Conservation (phyloP, 2,113 vertebrate species). For the Gavialis gangeticus region DNA sequence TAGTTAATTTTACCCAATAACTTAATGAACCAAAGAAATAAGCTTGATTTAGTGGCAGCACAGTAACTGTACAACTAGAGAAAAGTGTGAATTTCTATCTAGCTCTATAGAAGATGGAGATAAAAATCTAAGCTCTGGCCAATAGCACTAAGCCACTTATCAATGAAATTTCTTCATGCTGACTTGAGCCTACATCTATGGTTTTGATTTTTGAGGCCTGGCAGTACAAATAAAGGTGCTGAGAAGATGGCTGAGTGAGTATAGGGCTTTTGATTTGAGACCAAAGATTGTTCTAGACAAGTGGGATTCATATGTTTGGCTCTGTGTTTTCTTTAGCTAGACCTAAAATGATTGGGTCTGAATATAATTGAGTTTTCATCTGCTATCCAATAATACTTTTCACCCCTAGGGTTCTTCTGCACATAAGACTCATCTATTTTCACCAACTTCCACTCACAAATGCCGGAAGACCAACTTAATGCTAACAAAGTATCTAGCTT, state of each 20-base stretch:
- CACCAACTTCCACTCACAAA: slow-evolving; percentile 69
- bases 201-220: background rate
- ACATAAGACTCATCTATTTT: slow-evolving; percentile 73
- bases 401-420: slow-evolving; percentile 56
- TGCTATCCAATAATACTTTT: slow-evolving; percentile 58
- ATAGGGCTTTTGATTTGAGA: background rate
- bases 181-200: background rate
- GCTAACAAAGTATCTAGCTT: slow-evolving; percentile 70
- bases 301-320: slow-evolving; percentile 5
- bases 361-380: slow-evolving; percentile 70
- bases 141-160: background rate
- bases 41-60: background rate
- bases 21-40: background rate
- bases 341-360: slow-evolving; percentile 41
- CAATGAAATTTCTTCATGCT: background rate
- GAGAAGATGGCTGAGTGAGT: background rate
- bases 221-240: background rate
- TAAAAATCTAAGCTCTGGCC: background rate
- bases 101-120: background rate
- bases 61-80: background rate
- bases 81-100: background rate
- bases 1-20: background rate
- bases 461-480: slow-evolving; percentile 69
- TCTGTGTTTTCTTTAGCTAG: slow-evolving; percentile 20
- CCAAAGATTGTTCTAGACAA: background rate